Conservation (phyloP, 64 coral and sea anemone genomes). For the Trachythela sp. region DNA sequence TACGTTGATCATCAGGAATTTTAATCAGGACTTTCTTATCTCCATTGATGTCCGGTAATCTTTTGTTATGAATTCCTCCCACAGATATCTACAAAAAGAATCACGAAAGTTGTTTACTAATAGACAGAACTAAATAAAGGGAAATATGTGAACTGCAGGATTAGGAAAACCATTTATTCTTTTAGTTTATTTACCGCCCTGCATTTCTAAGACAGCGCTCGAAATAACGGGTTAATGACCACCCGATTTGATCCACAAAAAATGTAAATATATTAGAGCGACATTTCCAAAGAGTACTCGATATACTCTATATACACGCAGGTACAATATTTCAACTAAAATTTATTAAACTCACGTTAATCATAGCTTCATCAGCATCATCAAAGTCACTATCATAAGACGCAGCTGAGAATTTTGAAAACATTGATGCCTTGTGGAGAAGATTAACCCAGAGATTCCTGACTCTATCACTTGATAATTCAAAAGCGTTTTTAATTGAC, state of each 20-base stretch:
- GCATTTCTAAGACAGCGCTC: no score
- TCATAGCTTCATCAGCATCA: background rate
- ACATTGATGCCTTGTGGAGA: background rate
- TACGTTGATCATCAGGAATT: background rate
- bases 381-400: background rate
- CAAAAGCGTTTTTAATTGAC: background rate
- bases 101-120: no score
- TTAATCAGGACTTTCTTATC: background rate
- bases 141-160: no score
- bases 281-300: no score
- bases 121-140: no score
- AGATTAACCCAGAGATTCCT: background rate
- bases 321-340: background rate
- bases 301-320: no score
- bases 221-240: no score
- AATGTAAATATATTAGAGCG: no score
- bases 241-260: no score
- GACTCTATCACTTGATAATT: background rate
- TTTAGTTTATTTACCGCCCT: no score
- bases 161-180: no score
- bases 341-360: background rate
- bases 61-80: background rate
- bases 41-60: background rate
- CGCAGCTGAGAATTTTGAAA: background rate
- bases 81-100: background rate